A percentile compares a stretch with the other conserved stretches of the same genome.
phyloP scores from a whole-genome alignment of 2,888 invertebrate species.

The Shargacucullia verbasci region DNA sequence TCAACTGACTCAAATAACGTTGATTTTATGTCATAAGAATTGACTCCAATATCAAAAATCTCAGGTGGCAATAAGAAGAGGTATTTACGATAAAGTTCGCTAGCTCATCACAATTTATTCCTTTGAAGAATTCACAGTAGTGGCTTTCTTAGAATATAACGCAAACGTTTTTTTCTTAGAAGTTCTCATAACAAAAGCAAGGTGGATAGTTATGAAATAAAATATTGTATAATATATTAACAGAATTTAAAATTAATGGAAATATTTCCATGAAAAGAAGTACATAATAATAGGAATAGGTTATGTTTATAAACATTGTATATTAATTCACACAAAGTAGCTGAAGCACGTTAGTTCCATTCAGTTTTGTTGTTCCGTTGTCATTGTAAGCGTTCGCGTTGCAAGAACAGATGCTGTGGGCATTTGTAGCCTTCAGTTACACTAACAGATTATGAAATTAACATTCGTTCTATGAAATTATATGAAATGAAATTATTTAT shows the following conservation, averaged over 20 bases:
- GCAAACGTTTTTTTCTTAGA: too few species aligned
- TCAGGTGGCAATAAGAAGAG: too few species aligned
- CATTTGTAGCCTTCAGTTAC: slow-evolving; percentile 1
- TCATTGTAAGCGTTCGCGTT: not conserved
- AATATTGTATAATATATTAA: not conserved
- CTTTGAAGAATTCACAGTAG: too few species aligned
- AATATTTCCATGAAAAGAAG: slow-evolving; percentile 10
- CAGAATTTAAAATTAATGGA: not conserved
- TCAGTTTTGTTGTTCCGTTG: not conserved
- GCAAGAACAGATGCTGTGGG: not conserved
- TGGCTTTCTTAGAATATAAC: too few species aligned
- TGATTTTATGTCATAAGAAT: too few species aligned
- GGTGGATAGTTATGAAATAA: not conserved
- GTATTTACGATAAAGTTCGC: too few species aligned
- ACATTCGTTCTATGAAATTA: not conserved
- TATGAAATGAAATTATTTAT: too few species aligned
- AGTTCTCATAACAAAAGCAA: not conserved
- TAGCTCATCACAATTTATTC: too few species aligned
- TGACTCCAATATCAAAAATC: too few species aligned
- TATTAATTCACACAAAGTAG: not conserved
- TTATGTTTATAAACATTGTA: slow-evolving; percentile 7
- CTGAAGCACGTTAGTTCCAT: not conserved
- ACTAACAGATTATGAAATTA: not conserved
- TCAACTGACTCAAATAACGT: too few species aligned
- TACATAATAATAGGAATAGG: not conserved